Base-by-base conservation (phyloP, 2,113 vertebrate genomes). In the Ariopsis seemanni region DNA sequence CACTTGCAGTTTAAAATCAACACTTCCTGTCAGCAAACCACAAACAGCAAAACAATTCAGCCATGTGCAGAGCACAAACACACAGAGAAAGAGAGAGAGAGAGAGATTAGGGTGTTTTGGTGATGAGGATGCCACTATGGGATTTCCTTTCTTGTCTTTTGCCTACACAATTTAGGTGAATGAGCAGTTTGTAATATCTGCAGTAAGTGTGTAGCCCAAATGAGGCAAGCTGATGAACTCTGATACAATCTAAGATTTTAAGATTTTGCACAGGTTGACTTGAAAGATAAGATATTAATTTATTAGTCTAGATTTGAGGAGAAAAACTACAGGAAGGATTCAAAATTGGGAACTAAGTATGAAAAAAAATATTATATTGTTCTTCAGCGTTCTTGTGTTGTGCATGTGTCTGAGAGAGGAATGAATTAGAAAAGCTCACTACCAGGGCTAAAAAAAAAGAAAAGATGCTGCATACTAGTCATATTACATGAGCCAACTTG, bases 21-120 rank as follows among this genome's bases (percentile, higher is more conserved):
- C 27, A 85, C 92, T 93, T 94, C 92, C 93, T 95, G 94, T 92
- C 93, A 92, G 94, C 94, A 94, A 96, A 96, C 90, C 85, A 88
- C 85, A 84, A 84, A 83, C 71, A 90, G 82, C 65, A 89, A 42
- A 58, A 62, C 71, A 81, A 87, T 86, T 48, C 84, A 55, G 3
- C 30, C 75, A 60, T 77, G 30, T 52, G 53, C 74, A 71, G n/a
- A 48, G 71, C 82, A n/a, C 57, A 58, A n/a, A 34, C 30, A 72
- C 63, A 75, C 42, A 80, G 15, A 57, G 14, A 79, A 0, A 81
- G 15, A 87, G 8, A n/a, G 14, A 79, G 4, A n/a, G 50, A 80
- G n/a, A n/a, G 7, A 83, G n/a, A 55, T 71, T 72, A 58, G n/a
- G 30, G 7, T 84, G 55, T 72, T 75, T 27, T 82, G 34, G 17